Conservation (phyloP, 2,888 invertebrate genomes). For the Trypoxylon attenuatum region DNA sequence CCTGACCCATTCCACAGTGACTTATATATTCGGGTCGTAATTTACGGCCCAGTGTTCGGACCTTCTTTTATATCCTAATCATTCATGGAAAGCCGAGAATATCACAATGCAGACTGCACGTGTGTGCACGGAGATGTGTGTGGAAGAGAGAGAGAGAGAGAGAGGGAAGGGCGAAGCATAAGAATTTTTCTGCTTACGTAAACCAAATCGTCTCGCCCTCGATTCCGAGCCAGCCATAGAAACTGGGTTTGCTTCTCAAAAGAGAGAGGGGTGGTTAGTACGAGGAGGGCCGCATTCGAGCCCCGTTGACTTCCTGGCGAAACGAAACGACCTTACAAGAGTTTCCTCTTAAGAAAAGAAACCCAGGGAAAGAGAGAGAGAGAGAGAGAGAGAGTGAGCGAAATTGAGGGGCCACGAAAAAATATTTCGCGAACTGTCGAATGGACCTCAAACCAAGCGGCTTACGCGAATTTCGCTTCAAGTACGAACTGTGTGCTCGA, state of each 20-base stretch:
- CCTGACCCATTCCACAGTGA: background rate
- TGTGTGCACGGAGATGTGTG: constrained; percentile 2
- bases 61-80: constrained; percentile 12
- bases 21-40: background rate
- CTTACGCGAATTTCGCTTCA: background rate
- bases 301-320: constrained; percentile 48
- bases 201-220: constrained; percentile 19
- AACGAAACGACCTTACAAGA: constrained; percentile 63
- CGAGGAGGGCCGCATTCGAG: constrained; percentile 21
- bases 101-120: constrained; percentile 20
- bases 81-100: constrained; percentile 3
- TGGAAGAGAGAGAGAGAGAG: no score
- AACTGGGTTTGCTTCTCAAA: constrained; percentile 19
- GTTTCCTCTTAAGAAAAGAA: constrained; percentile 61
- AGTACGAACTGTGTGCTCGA: background rate
- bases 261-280: constrained; percentile 5
- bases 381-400: no score
- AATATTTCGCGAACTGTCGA: constrained; percentile 17
- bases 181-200: constrained; percentile 29
- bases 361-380: constrained; percentile 46
- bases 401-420: constrained; percentile 30
- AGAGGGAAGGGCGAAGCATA: no score
- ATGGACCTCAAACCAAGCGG: constrained; percentile 3
- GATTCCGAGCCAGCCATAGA: constrained; percentile 23
- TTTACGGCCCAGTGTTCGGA: background rate